Percentiles rank a stretch among this genome's conserved stretches.
phyloP scores from a whole-genome alignment of 2,797 vertebrate genomes.

The Cyprinella venusta region DNA sequence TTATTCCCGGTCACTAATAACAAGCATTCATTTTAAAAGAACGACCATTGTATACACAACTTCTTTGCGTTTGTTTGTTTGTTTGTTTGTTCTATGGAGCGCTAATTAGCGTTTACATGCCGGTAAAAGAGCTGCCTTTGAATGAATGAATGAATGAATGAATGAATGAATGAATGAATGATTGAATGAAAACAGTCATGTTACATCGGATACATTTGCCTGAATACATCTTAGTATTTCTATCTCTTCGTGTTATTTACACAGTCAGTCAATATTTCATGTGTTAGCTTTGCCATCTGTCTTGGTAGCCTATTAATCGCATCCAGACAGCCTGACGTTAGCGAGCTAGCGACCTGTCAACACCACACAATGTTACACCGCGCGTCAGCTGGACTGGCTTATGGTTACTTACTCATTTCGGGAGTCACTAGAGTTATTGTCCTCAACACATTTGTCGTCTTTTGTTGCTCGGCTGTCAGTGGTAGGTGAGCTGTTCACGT shows the following conservation, averaged over 20 bases:
- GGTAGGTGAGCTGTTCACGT: slow-evolving; percentile 60
- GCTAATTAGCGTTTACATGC: background rate
- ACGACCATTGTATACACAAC: background rate
- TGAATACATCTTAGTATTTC: background rate
- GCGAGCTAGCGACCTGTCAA: slow-evolving; percentile 34
- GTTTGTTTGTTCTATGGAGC: background rate
- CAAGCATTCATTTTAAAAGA: background rate
- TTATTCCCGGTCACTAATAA: background rate
- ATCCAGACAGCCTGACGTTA: background rate
- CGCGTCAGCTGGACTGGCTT: background rate
- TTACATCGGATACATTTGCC: background rate
- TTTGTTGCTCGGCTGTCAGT: slow-evolving; percentile 70
- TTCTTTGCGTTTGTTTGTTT: background rate
- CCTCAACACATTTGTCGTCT: slow-evolving; percentile 78
- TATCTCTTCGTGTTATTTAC: background rate
- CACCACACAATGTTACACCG: background rate
- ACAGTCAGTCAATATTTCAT: background rate
- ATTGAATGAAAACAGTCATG: slow-evolving; percentile 51
- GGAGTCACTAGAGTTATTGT: slow-evolving; percentile 71
- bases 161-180: slow-evolving; percentile 37
- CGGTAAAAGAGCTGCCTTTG: background rate
- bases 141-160: slow-evolving; percentile 29
- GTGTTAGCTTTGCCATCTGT: background rate
- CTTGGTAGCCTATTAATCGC: background rate
- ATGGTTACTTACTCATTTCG: slow-evolving; percentile 78